Evolutionary conservation across 2,888 invertebrate species (phyloP).

Genomic region (Dromius quadrimaculatus): DNA sequence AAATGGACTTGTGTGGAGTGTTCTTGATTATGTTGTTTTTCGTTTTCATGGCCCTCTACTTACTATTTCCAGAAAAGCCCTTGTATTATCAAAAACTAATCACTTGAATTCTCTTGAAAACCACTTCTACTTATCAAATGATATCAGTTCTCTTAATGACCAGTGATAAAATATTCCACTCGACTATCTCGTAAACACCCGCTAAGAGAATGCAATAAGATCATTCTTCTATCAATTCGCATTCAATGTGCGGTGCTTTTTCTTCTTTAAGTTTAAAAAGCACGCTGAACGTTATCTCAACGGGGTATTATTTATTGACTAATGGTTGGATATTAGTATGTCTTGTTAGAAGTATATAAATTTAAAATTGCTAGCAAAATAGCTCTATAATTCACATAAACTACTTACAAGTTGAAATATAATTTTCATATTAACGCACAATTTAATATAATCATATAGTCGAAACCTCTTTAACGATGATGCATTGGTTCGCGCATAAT

Average conservation of each 20-base stretch:
- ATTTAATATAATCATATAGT: slow-evolving; percentile 37
- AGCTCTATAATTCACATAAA: slow-evolving; percentile 35
- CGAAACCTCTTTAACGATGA: slow-evolving; percentile 27
- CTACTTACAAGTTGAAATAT: slow-evolving; percentile 30
- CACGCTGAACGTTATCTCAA: slow-evolving; percentile 17
- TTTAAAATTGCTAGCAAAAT: slow-evolving; percentile 31
- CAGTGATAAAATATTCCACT: no score
- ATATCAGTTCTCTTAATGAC: no score
- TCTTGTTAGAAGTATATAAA: slow-evolving; percentile 38
- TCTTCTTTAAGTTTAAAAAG: slow-evolving; percentile 3
- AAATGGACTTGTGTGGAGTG: no score
- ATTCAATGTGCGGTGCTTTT: background rate
- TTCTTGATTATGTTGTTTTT: no score
- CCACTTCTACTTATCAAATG: no score
- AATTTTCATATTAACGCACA: slow-evolving; percentile 35
- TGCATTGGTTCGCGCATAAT: slow-evolving; percentile 20
- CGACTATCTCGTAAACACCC: background rate
- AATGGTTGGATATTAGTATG: slow-evolving; percentile 37
- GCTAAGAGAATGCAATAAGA: background rate
- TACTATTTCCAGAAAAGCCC: no score
- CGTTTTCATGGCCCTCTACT: no score
- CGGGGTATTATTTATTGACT: slow-evolving; percentile 36
- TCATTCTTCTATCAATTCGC: slow-evolving; percentile 12
- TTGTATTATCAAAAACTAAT: no score
- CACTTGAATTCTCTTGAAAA: no score